Conservation (phyloP, 2,888 invertebrate genomes). For the Diaprepes abbreviatus region DNA sequence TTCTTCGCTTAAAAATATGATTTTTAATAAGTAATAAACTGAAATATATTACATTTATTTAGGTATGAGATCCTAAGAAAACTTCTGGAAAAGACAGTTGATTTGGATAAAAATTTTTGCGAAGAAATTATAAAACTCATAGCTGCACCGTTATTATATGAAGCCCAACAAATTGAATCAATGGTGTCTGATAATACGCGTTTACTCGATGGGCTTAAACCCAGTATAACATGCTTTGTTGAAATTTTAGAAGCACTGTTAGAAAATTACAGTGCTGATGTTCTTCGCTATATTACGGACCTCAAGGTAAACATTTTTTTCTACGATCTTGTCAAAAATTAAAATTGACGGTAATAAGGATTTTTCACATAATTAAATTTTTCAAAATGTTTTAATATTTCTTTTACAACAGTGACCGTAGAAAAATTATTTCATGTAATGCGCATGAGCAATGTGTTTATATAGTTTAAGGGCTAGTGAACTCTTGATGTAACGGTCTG, state of each 20-base stretch:
- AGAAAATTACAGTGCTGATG: conserved; percentile 14
- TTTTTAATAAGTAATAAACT: no score
- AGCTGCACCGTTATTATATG: conserved; percentile 10
- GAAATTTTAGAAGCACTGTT: conserved; percentile 36
- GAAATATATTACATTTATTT: not conserved
- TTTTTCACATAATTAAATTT: no score
- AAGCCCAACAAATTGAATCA: conserved; percentile 5
- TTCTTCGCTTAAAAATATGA: no score
- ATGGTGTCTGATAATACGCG: not conserved
- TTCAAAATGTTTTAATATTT: no score
- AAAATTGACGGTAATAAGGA: no score
- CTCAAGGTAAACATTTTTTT: conserved; percentile 24
- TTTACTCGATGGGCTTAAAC: not conserved
- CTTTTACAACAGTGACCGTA: no score
- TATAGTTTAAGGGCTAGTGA: no score
- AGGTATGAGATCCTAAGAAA: conserved; percentile 31
- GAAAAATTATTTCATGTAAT: no score
- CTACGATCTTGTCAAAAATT: no score
- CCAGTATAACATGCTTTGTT: conserved; percentile 25
- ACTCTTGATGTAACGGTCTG: no score
- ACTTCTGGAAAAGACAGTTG: conserved; percentile 22
- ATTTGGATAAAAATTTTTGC: conserved; percentile 17
- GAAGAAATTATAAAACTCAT: conserved; percentile 23
- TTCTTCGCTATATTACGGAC: conserved; percentile 14
- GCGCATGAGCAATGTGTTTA: no score